These are phyloP conservation scores for Coturnix japonica DNA, from an alignment of 2,113 vertebrate genomes.

Conservation along the genomic window DNA sequence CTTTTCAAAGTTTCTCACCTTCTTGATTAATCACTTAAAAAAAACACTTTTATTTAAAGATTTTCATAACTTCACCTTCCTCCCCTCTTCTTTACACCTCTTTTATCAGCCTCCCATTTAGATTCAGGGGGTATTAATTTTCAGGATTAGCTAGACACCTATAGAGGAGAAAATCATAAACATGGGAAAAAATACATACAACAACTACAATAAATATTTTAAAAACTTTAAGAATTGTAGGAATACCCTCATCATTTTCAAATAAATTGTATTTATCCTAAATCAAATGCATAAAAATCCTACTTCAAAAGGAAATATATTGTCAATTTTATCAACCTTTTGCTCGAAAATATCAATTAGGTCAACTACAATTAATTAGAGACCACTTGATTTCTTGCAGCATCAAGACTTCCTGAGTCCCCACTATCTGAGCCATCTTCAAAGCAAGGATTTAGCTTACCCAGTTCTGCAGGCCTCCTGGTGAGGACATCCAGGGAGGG, in stretches of 20 bases:
- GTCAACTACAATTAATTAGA: neutral
- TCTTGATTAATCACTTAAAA: neutral
- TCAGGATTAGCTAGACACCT: neutral
- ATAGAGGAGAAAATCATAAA: neutral
- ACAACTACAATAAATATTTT: neutral
- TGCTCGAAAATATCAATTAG: neutral
- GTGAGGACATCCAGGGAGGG: neutral
- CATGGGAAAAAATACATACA: neutral
- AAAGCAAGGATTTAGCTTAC: neutral
- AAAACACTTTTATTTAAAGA: neutral
- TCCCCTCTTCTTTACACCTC: neutral
- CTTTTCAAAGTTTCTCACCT: neutral
- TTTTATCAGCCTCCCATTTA: neutral
- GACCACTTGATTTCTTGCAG: neutral
- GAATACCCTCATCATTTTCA: neutral
- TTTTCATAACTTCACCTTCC: neutral
- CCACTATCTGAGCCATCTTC: neutral
- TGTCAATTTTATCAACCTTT: neutral
- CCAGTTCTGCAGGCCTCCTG: neutral
- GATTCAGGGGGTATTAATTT: neutral
- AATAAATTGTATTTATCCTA: neutral
- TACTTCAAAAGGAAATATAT: neutral
- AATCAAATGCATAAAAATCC: neutral
- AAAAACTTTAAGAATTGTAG: neutral
- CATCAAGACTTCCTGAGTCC: neutral